A percentile compares a stretch with the other conserved stretches of the same genome.
These are phyloP conservation scores for Pristionchus maxplancki DNA, from an alignment of 2,888 invertebrate species.

Conservation along the genomic window DNA sequence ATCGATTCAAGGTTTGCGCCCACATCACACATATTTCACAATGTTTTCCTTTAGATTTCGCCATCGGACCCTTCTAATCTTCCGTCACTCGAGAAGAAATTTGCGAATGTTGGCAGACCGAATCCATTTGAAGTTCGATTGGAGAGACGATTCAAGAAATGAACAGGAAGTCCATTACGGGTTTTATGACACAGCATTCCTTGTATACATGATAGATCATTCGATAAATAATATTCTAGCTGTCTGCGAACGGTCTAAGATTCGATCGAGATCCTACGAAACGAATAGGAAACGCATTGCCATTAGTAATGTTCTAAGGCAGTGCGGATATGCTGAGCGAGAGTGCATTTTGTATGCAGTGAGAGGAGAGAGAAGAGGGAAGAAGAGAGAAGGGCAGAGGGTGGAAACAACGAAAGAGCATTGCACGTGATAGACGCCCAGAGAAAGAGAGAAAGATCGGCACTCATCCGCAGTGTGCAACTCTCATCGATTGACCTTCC, in stretches of 20 bases:
- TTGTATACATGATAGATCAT: too few species aligned
- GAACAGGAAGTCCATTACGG: too few species aligned
- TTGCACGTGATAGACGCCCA: background rate
- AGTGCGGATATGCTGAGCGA: too few species aligned
- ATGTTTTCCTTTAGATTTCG: background rate
- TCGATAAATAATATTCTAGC: too few species aligned
- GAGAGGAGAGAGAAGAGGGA: background rate
- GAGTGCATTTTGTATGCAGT: too few species aligned
- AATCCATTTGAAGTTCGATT: background rate
- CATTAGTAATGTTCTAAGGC: too few species aligned
- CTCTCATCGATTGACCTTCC: background rate
- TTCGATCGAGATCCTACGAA: too few species aligned
- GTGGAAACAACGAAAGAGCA: background rate
- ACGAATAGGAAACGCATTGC: too few species aligned
- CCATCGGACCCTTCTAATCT: background rate
- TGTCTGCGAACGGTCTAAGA: too few species aligned
- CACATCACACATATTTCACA: background rate
- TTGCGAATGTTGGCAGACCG: background rate
- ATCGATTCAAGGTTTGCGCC: constrained; percentile 56
- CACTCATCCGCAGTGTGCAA: background rate
- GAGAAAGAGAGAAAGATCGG: background rate
- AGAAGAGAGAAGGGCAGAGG: background rate
- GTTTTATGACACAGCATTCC: too few species aligned
- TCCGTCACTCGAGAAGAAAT: background rate
- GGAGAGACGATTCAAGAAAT: background rate